These are phyloP conservation scores for Lapara coniferarum DNA, from an alignment of 2,888 invertebrate genomes.

Conservation along the genomic window DNA sequence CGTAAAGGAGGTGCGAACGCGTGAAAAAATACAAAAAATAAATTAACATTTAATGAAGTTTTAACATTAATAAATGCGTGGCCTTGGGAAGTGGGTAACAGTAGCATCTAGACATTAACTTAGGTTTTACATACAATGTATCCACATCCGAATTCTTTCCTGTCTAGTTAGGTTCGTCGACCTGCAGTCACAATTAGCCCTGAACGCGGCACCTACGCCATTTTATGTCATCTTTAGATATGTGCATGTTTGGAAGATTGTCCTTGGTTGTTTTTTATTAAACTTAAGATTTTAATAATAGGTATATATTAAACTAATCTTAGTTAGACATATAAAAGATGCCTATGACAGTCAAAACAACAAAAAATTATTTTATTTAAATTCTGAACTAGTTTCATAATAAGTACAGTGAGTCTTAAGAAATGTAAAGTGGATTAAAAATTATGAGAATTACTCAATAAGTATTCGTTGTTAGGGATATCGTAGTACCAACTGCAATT, in stretches of 20 bases:
- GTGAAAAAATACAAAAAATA: neutral
- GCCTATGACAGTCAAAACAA: no score
- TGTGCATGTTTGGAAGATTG: neutral
- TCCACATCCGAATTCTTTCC: conserved; percentile 12
- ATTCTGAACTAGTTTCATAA: no score
- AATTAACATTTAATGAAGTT: neutral
- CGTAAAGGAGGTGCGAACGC: neutral
- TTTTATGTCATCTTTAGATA: neutral
- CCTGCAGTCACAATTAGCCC: conserved; percentile 35
- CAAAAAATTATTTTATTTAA: no score
- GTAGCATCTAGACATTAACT: neutral
- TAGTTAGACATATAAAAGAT: neutral
- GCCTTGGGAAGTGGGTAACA: neutral
- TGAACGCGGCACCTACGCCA: conserved; percentile 31
- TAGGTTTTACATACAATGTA: conserved; percentile 2
- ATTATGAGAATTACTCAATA: no score
- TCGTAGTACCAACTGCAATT: no score
- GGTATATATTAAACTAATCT: neutral
- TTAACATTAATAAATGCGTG: neutral
- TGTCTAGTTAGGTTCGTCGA: conserved; percentile 16
- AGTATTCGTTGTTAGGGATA: no score
- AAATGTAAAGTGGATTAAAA: no score
- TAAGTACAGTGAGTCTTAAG: no score
- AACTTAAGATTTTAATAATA: no score
- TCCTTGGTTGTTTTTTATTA: neutral